Conservation (phyloP, 2,888 invertebrate species). For the Hermodice carunculata region DNA sequence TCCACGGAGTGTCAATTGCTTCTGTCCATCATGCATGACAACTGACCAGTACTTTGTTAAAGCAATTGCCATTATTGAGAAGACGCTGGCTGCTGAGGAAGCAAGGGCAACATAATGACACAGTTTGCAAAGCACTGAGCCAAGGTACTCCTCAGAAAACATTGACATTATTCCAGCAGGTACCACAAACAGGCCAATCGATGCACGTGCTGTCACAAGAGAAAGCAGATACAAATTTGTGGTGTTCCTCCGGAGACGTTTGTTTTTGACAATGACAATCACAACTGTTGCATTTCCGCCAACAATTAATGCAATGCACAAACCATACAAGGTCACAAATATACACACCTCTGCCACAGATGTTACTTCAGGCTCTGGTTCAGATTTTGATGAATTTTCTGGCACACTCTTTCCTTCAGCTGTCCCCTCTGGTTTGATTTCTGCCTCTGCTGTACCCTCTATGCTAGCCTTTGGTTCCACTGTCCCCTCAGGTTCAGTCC, state of each 20-base stretch:
- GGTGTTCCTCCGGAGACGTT: background rate
- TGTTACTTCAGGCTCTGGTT: background rate
- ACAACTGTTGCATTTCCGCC: conserved; percentile 9
- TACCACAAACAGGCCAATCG: conserved; percentile 22
- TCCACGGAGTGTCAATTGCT: background rate
- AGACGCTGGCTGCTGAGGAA: conserved; percentile 9
- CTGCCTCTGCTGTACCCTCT: background rate
- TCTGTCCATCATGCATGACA: background rate
- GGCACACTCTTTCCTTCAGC: too few species aligned
- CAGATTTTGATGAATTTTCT: too few species aligned
- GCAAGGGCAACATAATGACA: conserved; percentile 20
- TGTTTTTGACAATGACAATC: background rate
- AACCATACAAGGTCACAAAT: conserved; percentile 3
- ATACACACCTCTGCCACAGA: background rate
- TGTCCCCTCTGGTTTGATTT: too few species aligned
- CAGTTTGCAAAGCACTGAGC: conserved; percentile 18
- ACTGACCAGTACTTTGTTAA: conserved; percentile 9
- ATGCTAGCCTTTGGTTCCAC: background rate
- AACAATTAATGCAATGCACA: conserved; percentile 7
- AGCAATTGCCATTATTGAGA: conserved; percentile 16
- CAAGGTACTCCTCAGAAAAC: conserved; percentile 22
- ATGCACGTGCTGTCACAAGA: conserved; percentile 14
- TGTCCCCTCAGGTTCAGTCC: background rate
- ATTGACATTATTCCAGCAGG: conserved; percentile 25
- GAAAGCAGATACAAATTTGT: conserved; percentile 25